phyloP scores from a whole-genome alignment of 1,140 invertebrate genomes.

The Piezodorus guildinii region DNA sequence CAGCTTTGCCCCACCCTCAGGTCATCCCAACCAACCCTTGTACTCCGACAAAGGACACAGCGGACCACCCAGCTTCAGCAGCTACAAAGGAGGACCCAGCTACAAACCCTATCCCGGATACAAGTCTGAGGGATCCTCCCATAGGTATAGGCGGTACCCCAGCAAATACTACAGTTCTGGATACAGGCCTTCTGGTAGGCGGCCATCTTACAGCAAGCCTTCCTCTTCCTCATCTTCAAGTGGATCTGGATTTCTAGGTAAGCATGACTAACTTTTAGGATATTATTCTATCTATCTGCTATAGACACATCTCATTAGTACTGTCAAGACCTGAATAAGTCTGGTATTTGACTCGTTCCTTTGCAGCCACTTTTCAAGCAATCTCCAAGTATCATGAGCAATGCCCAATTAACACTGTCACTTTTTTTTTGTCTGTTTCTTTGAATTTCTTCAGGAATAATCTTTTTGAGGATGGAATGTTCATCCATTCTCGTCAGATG shows the following conservation, averaged over 20 bases:
- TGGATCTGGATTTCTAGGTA: conserved; percentile 10
- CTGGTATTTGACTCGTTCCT: too few relatives aligned
- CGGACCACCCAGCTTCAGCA: background rate
- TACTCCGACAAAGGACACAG: background rate
- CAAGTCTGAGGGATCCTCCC: background rate
- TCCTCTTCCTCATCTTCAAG: background rate
- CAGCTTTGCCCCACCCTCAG: background rate
- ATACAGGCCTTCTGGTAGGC: background rate
- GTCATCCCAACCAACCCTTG: background rate
- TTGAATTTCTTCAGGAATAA: too few relatives aligned
- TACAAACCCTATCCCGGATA: background rate
- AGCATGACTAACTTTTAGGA: background rate
- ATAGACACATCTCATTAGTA: too few relatives aligned
- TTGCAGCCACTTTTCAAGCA: too few relatives aligned
- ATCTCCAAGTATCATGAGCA: too few relatives aligned
- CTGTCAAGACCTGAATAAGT: too few relatives aligned
- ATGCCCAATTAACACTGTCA: too few relatives aligned
- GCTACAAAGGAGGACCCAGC: background rate
- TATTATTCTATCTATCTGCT: too few relatives aligned
- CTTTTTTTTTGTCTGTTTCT: too few relatives aligned
- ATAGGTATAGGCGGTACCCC: background rate
- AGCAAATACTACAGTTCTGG: background rate
- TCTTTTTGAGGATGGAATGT: too few relatives aligned
- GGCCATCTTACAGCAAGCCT: background rate
- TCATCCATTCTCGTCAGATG: too few relatives aligned